Base-by-base conservation (phyloP, 1,140 invertebrate species). In the Galendromus occidentalis region DNA sequence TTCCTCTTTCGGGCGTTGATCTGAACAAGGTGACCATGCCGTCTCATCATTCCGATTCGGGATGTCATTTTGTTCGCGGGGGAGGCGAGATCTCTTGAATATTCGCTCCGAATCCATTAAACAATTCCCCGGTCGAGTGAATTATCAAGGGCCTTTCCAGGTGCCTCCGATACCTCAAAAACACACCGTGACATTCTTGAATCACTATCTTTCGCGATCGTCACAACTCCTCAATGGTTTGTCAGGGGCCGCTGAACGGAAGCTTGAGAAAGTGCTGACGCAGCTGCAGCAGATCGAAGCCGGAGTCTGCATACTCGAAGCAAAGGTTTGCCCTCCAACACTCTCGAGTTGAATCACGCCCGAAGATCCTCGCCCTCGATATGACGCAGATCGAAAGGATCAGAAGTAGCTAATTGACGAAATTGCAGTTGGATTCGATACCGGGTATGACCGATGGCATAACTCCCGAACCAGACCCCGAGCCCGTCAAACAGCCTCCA, bases 261-360 rank as follows among this genome's bases (percentile, higher is more conserved):
- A 25, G 22, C 33, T 59, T 17, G 51, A 59, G 51, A 25, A 33
- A 17, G 51, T 33, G 14, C 51, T 59, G 2, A 22, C 25, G 14
- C 51, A 59, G 9, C 12, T 59, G 51, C 51, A 59, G 51, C 51
- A 59, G 25, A 29, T 59, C 14, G 51, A 59, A 25, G 51, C 51
- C 33, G 51, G 51, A 1, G 51, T 59, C 6, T 59, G 51, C 51
- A 17, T 59, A 17, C 51, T 59, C 9, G 51, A 59, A 59, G 51
- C 25, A 9, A 59, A 59, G 51, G 51, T 59, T 47, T 14, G 45
- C 28, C 7, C 6, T 22, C 5, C n/a, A n/a, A n/a, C n/a, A n/a
- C n/a, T n/a, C n/a, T n/a, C n/a, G n/a, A n/a, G n/a, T n/a, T n/a
- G n/a, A n/a, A n/a, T n/a, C n/a, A n/a, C n/a, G n/a, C n/a, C n/a